A percentile compares a stretch with the other conserved stretches of the same genome.
These are phyloP conservation scores for Metopolophium dirhodum DNA, from an alignment of 1,140 invertebrate genomes.

Conservation along the genomic window DNA sequence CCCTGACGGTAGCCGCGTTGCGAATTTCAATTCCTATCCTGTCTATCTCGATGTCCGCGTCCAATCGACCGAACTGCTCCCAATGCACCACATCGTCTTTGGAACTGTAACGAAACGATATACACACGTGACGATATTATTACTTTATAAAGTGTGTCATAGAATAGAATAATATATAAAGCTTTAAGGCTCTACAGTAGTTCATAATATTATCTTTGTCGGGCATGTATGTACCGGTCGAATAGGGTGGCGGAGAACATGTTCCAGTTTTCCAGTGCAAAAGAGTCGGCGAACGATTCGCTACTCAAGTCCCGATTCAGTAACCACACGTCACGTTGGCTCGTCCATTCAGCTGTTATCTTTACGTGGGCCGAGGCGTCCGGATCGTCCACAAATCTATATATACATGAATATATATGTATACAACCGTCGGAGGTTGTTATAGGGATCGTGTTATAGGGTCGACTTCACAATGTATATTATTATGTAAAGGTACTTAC, in stretches of 20 bases:
- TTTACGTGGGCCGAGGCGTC: background rate
- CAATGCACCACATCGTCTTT: slow-evolving; percentile 34
- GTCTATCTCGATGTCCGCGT: background rate
- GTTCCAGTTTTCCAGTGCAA: slow-evolving; percentile 21
- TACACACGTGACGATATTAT: background rate
- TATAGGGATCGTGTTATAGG: background rate
- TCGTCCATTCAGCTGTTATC: background rate
- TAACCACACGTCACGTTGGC: slow-evolving; percentile 16
- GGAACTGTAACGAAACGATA: background rate
- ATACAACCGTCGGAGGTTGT: too few relatives aligned
- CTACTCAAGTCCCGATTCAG: slow-evolving; percentile 38
- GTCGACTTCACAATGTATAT: background rate
- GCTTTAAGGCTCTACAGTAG: background rate
- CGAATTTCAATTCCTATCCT: background rate
- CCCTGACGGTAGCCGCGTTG: background rate
- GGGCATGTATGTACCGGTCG: background rate
- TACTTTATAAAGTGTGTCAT: too few relatives aligned
- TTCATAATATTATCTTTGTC: background rate
- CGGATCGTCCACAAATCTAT: background rate
- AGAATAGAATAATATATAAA: background rate
- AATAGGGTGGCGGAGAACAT: background rate
- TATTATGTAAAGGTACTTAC: background rate
- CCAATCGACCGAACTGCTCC: slow-evolving; percentile 9
- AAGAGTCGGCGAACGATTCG: background rate
- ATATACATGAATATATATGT: background rate